A percentile compares a stretch with the other conserved stretches of the same genome.
Evolutionary conservation across 2,113 vertebrate genomes (phyloP).

Genomic region (Ailuropoda melanoleuca): DNA sequence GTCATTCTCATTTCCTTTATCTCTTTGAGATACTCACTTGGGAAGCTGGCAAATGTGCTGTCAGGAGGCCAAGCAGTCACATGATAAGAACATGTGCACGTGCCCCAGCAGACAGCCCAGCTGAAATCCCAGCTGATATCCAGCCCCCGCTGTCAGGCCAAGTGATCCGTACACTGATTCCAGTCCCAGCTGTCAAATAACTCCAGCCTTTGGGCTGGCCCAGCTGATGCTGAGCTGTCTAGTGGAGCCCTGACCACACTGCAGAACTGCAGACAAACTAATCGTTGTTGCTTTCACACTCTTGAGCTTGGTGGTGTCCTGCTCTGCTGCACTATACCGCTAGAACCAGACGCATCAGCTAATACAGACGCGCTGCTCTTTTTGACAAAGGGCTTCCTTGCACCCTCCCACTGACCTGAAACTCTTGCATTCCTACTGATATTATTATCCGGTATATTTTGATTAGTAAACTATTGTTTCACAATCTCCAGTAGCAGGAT

Average conservation of each 20-base stretch:
- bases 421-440: background rate
- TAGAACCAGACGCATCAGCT: background rate
- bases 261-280: background rate
- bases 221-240: background rate
- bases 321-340: accelerated
- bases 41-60: background rate
- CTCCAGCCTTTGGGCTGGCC: accelerated
- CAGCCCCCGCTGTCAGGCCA: too few relatives aligned
- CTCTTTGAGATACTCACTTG: background rate
- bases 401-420: background rate
- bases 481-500: background rate
- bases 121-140: too few relatives aligned
- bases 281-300: background rate
- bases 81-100: background rate
- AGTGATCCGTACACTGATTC: background rate
- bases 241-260: background rate
- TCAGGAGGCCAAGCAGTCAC: background rate
- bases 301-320: background rate
- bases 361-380: background rate
- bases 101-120: background rate
- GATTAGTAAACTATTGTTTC: background rate
- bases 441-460: background rate
- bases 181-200: too few relatives aligned
- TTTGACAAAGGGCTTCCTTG: background rate
- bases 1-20: background rate